These are phyloP conservation scores for Todus mexicanus DNA, from an alignment of 2,797 vertebrate species.

Conservation along the genomic window DNA sequence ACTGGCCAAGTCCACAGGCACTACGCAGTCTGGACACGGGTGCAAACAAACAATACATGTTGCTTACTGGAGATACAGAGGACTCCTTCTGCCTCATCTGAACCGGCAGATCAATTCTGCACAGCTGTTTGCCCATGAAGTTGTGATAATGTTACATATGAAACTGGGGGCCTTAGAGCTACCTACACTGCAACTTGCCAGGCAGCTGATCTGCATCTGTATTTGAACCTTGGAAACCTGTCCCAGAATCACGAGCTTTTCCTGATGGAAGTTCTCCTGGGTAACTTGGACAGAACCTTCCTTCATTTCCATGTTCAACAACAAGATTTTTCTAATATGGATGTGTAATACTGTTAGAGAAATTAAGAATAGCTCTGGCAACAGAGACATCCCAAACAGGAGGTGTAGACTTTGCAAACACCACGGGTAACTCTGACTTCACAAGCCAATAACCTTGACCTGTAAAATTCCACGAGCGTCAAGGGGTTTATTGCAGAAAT, in stretches of 20 bases:
- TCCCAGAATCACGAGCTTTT: not conserved
- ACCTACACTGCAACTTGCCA: not conserved
- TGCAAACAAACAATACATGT: not conserved
- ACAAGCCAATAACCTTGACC: constrained; percentile 14
- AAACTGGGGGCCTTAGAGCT: not conserved
- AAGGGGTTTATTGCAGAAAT: not conserved
- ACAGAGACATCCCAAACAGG: not conserved
- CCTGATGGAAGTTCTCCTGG: not conserved
- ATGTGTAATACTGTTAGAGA: not conserved
- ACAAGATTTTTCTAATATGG: not conserved
- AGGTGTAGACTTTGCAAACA: not conserved
- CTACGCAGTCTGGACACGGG: fast-evolving
- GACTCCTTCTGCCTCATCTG: not conserved
- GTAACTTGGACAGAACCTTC: not conserved
- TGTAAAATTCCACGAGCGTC: not conserved
- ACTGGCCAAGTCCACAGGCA: not conserved
- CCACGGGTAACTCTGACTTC: not conserved
- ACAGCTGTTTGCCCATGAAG: not conserved
- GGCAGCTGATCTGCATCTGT: not conserved
- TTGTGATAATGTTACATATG: fast-evolving
- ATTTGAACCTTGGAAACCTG: not conserved
- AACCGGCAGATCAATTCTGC: not conserved
- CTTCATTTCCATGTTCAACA: not conserved
- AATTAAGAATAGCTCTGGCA: not conserved
- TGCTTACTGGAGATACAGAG: not conserved